A percentile compares a stretch with the other conserved stretches of the same genome.
Conservation (phyloP, 2,113 vertebrate species). For the Proteles cristata region DNA sequence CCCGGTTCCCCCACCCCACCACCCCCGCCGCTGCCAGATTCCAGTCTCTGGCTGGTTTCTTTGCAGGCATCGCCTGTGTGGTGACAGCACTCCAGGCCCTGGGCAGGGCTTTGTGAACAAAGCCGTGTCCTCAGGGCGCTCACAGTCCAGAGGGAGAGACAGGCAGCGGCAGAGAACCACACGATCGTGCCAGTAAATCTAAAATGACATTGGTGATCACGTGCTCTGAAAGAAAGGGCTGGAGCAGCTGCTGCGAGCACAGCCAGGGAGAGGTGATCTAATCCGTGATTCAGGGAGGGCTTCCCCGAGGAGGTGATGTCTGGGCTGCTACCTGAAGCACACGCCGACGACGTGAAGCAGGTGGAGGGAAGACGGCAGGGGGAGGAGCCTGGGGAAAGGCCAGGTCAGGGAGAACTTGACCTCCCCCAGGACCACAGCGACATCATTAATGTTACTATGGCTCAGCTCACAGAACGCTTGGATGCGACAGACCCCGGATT, state of each 20-base stretch:
- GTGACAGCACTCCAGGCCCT: neutral
- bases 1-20: neutral
- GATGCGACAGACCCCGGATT: neutral
- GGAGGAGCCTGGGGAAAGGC: neutral
- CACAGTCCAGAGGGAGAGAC: neutral
- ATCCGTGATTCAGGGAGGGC: neutral
- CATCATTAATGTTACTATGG: neutral
- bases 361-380: neutral
- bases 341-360: neutral
- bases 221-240: neutral
- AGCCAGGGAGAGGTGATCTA: neutral
- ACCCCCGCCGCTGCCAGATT: rapidly evolving
- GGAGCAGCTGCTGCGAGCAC: neutral
- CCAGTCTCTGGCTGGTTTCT: neutral
- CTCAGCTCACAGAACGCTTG: neutral
- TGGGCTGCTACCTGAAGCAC: neutral
- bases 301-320: neutral
- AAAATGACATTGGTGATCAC: neutral
- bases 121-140: neutral
- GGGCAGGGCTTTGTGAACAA: neutral
- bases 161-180: neutral
- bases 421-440: neutral
- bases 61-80: neutral
- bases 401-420: neutral
- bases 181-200: rapidly evolving